Conservation (phyloP, 2,888 invertebrate genomes). For the Cryptophagus acutangulus region DNA sequence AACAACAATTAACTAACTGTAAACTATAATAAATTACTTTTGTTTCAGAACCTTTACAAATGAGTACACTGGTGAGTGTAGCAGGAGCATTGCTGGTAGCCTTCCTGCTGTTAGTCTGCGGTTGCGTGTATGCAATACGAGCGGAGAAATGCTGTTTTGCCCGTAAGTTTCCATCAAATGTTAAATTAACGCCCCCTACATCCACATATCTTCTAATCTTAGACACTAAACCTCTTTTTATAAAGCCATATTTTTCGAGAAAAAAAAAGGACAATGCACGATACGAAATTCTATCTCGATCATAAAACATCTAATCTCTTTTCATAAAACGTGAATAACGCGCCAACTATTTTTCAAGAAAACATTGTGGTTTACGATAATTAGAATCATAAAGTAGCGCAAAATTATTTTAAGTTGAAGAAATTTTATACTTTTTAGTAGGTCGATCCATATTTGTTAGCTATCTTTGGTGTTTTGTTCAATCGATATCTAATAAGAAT, state of each 20-base stretch:
- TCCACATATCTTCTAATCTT: constrained; percentile 1
- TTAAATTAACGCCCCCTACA: constrained; percentile 15
- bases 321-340: too few species aligned
- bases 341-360: too few species aligned
- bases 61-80: constrained; percentile 56
- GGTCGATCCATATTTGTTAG: too few species aligned
- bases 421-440: too few species aligned
- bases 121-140: constrained; percentile 56
- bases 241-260: constrained; percentile 11
- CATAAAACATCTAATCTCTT: not conserved
- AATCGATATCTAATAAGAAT: too few species aligned
- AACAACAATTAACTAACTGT: not conserved
- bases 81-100: constrained; percentile 55
- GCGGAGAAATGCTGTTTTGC: constrained; percentile 60
- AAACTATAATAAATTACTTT: constrained; percentile 10
- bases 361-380: too few species aligned
- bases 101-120: constrained; percentile 53
- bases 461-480: too few species aligned
- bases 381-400: too few species aligned
- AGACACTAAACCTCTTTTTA: constrained; percentile 5
- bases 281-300: not conserved
- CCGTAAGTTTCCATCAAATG: constrained; percentile 48
- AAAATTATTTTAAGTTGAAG: not conserved
- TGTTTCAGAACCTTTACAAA: constrained; percentile 56
- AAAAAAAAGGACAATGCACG: not conserved